Evolutionary conservation across 1,140 invertebrate genomes (phyloP).

Genomic region (Eurosta solidaginis): DNA sequence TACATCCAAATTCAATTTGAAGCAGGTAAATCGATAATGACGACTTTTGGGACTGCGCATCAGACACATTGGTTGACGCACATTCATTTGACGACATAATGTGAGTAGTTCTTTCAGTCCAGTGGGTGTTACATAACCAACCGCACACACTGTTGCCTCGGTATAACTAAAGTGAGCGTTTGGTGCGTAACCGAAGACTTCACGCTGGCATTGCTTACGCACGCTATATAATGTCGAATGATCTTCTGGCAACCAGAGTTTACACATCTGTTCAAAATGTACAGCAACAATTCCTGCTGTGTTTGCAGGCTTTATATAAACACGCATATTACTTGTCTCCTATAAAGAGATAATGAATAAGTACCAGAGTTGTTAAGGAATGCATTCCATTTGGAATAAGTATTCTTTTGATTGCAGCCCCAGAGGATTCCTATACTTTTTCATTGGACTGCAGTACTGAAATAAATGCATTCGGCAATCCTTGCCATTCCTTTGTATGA

Average conservation of each 20-base stretch:
- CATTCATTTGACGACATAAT: constrained; percentile 34
- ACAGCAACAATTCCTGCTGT: constrained; percentile 59
- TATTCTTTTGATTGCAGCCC: too few relatives aligned
- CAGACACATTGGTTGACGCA: constrained; percentile 54
- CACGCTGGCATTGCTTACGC: constrained; percentile 67
- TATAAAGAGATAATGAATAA: constrained; percentile 31
- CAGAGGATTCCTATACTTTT: too few relatives aligned
- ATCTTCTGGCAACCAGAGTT: constrained; percentile 70
- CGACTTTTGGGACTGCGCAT: constrained; percentile 62
- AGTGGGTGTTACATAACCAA: constrained; percentile 70
- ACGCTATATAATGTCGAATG: constrained; percentile 59
- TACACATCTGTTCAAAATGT: constrained; percentile 68
- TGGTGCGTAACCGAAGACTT: constrained; percentile 75
- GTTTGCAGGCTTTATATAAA: constrained; percentile 50
- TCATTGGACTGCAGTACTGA: too few relatives aligned
- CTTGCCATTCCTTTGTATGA: too few relatives aligned
- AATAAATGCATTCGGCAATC: too few relatives aligned
- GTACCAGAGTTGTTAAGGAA: too few relatives aligned
- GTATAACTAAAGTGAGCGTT: constrained; percentile 73
- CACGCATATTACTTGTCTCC: constrained; percentile 50
- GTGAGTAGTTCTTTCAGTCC: constrained; percentile 62
- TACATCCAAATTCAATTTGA: background rate
- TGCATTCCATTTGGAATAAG: too few relatives aligned
- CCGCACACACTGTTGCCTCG: constrained; percentile 66
- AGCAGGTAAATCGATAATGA: constrained; percentile 60